These are phyloP conservation scores for Micromys minutus DNA, from an alignment of 2,113 vertebrate genomes.

Conservation along the genomic window DNA sequence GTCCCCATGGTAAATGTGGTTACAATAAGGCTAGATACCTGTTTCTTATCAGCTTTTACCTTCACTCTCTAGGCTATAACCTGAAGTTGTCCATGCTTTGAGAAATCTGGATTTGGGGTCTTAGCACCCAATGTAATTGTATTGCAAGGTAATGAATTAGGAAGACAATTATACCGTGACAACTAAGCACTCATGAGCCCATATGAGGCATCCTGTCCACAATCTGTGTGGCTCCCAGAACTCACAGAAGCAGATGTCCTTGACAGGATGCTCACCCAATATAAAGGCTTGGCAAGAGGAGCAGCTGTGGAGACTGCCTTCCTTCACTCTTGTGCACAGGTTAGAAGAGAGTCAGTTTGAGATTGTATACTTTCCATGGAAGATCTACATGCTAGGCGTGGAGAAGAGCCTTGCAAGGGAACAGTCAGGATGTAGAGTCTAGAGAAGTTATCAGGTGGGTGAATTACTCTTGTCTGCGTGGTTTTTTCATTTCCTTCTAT, in stretches of 20 bases:
- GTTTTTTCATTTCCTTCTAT: neutral
- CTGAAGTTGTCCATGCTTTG: neutral
- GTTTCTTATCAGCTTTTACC: neutral
- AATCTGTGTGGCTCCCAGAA: too few relatives aligned
- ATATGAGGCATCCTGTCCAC: too few relatives aligned
- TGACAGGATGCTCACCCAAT: neutral
- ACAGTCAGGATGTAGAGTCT: neutral
- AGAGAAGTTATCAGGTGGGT: neutral
- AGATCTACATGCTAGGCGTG: neutral
- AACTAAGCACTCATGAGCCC: neutral
- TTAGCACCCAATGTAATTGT: neutral
- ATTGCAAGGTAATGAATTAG: neutral
- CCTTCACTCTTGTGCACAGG: neutral
- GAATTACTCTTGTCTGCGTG: neutral
- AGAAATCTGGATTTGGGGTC: neutral
- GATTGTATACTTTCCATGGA: neutral
- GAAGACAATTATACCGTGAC: neutral
- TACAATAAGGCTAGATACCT: neutral
- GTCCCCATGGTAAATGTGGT: neutral
- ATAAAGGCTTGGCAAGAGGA: neutral
- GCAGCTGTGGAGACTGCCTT: neutral
- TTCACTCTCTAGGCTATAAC: neutral
- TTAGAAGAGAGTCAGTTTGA: neutral
- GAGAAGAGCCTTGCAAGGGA: neutral
- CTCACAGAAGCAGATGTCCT: neutral